Conservation (phyloP, 2,797 vertebrate genomes). For the Austrolebias charrua region DNA sequence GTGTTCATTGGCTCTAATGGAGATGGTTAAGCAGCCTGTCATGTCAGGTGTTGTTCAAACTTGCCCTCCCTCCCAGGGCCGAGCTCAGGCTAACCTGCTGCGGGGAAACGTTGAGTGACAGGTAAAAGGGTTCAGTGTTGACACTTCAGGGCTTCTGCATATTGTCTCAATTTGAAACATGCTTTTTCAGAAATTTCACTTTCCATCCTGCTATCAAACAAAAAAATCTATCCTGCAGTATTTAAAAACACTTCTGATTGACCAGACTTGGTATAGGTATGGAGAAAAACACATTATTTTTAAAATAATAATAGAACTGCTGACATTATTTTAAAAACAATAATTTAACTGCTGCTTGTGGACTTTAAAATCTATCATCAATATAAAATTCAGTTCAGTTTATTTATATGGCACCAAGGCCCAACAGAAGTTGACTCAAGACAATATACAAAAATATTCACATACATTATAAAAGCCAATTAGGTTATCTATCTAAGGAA, state of each 20-base stretch:
- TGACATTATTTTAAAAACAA: no score
- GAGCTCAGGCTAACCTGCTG: slow-evolving; percentile 52
- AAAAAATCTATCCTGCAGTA: not conserved
- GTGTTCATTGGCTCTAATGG: slow-evolving; percentile 90
- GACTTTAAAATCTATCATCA: no score
- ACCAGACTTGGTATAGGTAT: not conserved
- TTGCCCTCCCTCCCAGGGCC: slow-evolving; percentile 42
- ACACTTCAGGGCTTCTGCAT: slow-evolving; percentile 46
- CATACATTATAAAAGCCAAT: no score
- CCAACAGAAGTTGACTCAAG: no score
- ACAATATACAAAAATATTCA: no score
- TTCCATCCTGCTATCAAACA: slow-evolving; percentile 8
- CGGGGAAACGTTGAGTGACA: slow-evolving; percentile 54
- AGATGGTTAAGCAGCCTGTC: slow-evolving; percentile 86
- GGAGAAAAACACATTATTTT: not conserved
- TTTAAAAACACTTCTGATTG: slow-evolving; percentile 1
- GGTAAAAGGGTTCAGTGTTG: slow-evolving; percentile 54
- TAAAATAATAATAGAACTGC: no score
- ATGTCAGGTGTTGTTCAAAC: slow-evolving; percentile 77
- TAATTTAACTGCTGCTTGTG: no score
- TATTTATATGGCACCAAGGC: no score
- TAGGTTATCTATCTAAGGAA: no score
- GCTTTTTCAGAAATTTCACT: slow-evolving; percentile 3
- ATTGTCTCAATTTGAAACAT: slow-evolving; percentile 38
- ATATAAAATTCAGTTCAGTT: no score